Percentiles rank a stretch among this genome's conserved stretches.
These are phyloP conservation scores for Clarias pachynema DNA, from an alignment of 2,797 vertebrate genomes.

Conservation along the genomic window DNA sequence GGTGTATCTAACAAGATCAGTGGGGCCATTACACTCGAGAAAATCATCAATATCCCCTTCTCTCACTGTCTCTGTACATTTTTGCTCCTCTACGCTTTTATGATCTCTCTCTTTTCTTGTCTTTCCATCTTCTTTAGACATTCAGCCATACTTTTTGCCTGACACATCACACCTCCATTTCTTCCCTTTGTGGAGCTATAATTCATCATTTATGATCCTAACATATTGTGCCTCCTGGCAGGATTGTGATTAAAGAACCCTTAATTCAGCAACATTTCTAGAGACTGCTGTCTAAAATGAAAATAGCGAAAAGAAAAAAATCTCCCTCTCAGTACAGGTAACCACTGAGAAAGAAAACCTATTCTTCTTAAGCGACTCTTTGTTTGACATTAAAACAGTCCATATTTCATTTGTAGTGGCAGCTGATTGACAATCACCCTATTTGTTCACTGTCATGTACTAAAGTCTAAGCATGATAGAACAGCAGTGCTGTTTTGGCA, in stretches of 20 bases:
- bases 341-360: background rate
- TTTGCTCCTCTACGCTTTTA: background rate
- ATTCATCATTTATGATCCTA: conserved; percentile 15
- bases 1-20: conserved; percentile 57
- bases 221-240: conserved; percentile 16
- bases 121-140: background rate
- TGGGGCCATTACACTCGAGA: conserved; percentile 57
- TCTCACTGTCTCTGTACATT: background rate
- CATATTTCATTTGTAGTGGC: conserved; percentile 3
- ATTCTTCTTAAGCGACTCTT: conserved; percentile 4
- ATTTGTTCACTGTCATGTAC: background rate
- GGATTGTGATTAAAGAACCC: background rate
- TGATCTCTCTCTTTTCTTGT: background rate
- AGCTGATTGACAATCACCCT: conserved; percentile 4
- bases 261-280: conserved; percentile 2
- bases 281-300: conserved; percentile 12
- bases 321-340: background rate
- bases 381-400: background rate
- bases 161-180: background rate
- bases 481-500: conserved; percentile 14
- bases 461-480: conserved; percentile 12
- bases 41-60: conserved; percentile 68
- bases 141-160: conserved; percentile 1
- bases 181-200: conserved; percentile 11
- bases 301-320: background rate